A percentile compares a stretch with the other conserved stretches of the same genome.
Evolutionary conservation across 2,113 vertebrate species (phyloP).

Genomic region (Ictidomys tridecemlineatus): DNA sequence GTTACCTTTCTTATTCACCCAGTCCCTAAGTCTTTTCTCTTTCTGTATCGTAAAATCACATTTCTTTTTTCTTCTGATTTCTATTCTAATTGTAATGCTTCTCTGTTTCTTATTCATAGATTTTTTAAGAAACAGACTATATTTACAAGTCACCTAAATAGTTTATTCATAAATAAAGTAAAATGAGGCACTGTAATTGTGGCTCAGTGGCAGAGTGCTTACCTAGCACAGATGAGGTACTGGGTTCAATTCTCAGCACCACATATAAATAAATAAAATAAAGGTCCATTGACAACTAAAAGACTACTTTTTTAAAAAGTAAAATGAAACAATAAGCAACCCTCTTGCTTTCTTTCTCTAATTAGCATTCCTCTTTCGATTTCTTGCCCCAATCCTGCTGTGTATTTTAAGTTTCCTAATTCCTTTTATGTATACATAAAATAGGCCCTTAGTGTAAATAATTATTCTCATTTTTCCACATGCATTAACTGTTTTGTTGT

Average conservation of each 20-base stretch:
- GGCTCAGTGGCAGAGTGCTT: too few species aligned
- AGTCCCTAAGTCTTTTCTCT: slow-evolving; percentile 45
- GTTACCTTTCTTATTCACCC: slow-evolving; percentile 25
- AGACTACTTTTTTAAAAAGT: slow-evolving; percentile 4
- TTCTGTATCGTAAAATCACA: slow-evolving; percentile 39
- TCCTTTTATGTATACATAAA: neutral
- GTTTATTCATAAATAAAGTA: slow-evolving; percentile 51
- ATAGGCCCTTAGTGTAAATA: slow-evolving; percentile 27
- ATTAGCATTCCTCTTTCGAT: slow-evolving; percentile 51
- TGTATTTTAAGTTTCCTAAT: too few species aligned
- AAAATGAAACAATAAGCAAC: slow-evolving; percentile 37
- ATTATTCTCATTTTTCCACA: neutral
- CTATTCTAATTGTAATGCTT: slow-evolving; percentile 32
- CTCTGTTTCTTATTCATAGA: slow-evolving; percentile 49
- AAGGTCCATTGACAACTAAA: too few species aligned
- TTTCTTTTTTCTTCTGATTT: slow-evolving; percentile 53
- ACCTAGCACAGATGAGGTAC: too few species aligned
- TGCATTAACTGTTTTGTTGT: neutral
- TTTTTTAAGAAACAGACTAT: slow-evolving; percentile 34
- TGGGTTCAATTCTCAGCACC: too few species aligned
- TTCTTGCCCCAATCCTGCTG: neutral
- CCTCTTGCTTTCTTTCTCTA: slow-evolving; percentile 52
- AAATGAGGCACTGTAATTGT: neutral
- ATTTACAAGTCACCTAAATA: slow-evolving; percentile 49
- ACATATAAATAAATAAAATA: too few species aligned